Conservation (phyloP, 2,113 vertebrate species). For the Nasalis larvatus region DNA sequence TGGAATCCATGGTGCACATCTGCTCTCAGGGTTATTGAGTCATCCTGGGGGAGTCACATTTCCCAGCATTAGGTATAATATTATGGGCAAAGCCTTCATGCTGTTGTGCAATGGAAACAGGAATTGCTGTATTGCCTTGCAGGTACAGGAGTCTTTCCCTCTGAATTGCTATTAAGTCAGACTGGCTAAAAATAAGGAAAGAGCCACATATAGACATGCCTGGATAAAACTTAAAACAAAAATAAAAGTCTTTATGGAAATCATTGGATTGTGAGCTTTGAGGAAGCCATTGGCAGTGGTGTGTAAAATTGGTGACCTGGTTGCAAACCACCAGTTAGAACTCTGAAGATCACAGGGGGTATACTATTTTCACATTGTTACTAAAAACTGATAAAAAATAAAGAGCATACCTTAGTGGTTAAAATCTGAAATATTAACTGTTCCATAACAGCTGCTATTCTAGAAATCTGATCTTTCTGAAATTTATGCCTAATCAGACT, state of each 20-base stretch:
- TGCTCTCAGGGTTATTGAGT: background rate
- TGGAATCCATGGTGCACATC: background rate
- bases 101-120: background rate
- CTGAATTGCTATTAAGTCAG: background rate
- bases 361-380: background rate
- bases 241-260: background rate
- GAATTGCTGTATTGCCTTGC: background rate
- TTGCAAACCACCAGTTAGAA: background rate
- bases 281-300: background rate
- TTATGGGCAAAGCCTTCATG: fast-evolving
- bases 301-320: slow-evolving; percentile 11
- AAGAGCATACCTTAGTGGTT: background rate
- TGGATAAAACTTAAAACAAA: background rate
- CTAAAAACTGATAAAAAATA: background rate
- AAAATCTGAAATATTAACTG: slow-evolving; percentile 5
- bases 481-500: background rate
- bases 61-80: background rate
- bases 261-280: background rate
- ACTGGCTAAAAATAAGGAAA: slow-evolving; percentile 21
- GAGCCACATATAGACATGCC: background rate
- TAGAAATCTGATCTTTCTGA: slow-evolving; percentile 35
- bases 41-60: background rate
- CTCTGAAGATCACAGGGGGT: background rate
- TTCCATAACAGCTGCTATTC: background rate
- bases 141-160: background rate